Evolutionary conservation across 2,888 invertebrate species (phyloP), one percentile per base, ranked within the genome.

Genomic region (Thereva nobilitata): DNA sequence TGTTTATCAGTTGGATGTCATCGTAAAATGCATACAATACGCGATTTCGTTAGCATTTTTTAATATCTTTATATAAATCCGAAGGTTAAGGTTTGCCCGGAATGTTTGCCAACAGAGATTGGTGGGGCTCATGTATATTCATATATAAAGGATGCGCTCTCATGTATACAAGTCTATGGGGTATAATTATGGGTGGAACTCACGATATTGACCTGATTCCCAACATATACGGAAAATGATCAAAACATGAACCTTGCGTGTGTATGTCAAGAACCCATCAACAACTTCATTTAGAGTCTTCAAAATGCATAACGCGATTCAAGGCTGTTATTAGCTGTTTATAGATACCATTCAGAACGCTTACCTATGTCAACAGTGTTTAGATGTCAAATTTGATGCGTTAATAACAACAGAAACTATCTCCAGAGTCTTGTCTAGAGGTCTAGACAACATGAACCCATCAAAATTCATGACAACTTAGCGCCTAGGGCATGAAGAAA

Each of bases 21-120:
- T 53, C 68, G 53, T 69, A 69, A 69, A 69, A 69, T 69, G 67
- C 64, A 67, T 67, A 67, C 68, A 68, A 68, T 68, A 67, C 68
- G 57, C 54, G 68, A 45, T 69, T 69, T 69, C 44, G 68, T 69
- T 69, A 69, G 68, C 68, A 69, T 69, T 69, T 69, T 68, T 69
- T 64, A 69, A 69, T 69, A 64, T 67, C 67, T 67, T 67, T 67
- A 67, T 67, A 12, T 9, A n/a, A 12, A 9, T 8, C 10, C n/a
- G 4, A 9, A 47, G 47, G 9, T 47, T 10, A 12, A 47, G 12
- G 12, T 47, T 23, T 23, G 23, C 1, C 23, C 23, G 23, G 23
- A 23, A 23, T 23, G 23, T 23, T n/a, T 1, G 23, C 23, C 23
- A 23, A 23, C 23, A 23, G 23, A 23, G 23, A 23, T 23, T 23